phyloP scores from a whole-genome alignment of 2,113 vertebrate species.

The Actinemys pallida region DNA sequence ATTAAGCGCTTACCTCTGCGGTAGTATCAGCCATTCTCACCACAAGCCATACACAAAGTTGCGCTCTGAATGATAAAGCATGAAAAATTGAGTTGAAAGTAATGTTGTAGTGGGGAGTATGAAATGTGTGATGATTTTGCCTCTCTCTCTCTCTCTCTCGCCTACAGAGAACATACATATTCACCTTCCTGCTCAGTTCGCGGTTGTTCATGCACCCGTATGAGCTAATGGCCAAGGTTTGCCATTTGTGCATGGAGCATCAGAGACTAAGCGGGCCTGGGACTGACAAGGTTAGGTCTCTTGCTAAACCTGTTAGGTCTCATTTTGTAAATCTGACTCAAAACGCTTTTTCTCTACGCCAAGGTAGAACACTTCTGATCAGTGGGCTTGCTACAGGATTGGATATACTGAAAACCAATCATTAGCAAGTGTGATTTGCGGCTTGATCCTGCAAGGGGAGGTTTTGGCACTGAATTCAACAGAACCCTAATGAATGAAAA shows the following conservation, averaged over 20 bases:
- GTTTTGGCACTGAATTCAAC: background rate
- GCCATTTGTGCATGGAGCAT: slow-evolving; percentile 89
- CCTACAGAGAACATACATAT: slow-evolving; percentile 92
- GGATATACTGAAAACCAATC: background rate
- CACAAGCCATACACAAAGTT: background rate
- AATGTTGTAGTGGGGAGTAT: background rate
- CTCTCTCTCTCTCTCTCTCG: slow-evolving; percentile 4
- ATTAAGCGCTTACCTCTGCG: background rate
- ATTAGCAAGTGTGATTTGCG: background rate
- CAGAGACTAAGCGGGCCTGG: slow-evolving; percentile 85
- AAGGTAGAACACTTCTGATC: background rate
- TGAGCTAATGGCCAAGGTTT: slow-evolving; percentile 93
- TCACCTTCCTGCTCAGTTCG: slow-evolving; percentile 95
- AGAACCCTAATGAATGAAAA: background rate
- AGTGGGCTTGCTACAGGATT: background rate
- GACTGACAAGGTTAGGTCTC: slow-evolving; percentile 85
- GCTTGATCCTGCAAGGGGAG: background rate
- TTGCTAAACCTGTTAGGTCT: background rate
- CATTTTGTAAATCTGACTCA: background rate
- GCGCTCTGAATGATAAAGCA: background rate
- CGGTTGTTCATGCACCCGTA: slow-evolving; percentile 92
- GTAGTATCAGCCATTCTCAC: background rate
- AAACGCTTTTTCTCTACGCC: background rate
- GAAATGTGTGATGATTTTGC: background rate
- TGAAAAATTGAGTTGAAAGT: background rate